Evolutionary conservation across 2,888 invertebrate genomes (phyloP), one percentile per base, ranked within the genome.

Genomic region (Campaea margaritaria): DNA sequence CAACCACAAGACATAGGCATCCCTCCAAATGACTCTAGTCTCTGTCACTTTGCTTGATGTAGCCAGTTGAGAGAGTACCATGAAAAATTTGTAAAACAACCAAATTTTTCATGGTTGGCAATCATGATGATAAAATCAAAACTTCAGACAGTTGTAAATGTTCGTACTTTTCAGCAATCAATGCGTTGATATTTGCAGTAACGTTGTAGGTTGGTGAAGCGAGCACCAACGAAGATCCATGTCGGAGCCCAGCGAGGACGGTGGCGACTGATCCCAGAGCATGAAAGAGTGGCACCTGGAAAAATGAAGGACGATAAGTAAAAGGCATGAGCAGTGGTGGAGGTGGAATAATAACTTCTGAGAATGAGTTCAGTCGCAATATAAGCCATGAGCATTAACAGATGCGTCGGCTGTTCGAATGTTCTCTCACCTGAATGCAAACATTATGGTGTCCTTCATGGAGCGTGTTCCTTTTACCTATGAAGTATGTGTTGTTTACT

Each of bases 251-350:
- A 0, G 87, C 81, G 31, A 96, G 71, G 16, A 94, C 82, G 0
- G 95, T 96, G 46, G 95, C 86, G 0, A 96, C 91, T 45, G 96
- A 95, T 0, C 97, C 98, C 78, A 96, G 96, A 11, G 96, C 96
- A 81, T 98, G 98, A 83, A 97, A 98, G 41, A 97, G 88, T 0
- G 97, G 97, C 0, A 95, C 96, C 93, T 92, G 72, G 0, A 72
- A 60, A 2, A 27, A 27, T 27, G 27, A 5, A n/a, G n/a, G n/a
- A n/a, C n/a, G n/a, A n/a, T n/a, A n/a, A 3, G 21, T 21, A 21
- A 5, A 3, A 21, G 31, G 9, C 1, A 10, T 31, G 31, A 1
- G 31, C 21, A 31, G 31, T 9, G 9, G 4, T 31, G 31, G 31
- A 7, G 31, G 9, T 9, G 9, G 2, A 31, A 31, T 9, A 7